Conservation (phyloP, 2,888 invertebrate genomes). For the Ischnura elegans region DNA sequence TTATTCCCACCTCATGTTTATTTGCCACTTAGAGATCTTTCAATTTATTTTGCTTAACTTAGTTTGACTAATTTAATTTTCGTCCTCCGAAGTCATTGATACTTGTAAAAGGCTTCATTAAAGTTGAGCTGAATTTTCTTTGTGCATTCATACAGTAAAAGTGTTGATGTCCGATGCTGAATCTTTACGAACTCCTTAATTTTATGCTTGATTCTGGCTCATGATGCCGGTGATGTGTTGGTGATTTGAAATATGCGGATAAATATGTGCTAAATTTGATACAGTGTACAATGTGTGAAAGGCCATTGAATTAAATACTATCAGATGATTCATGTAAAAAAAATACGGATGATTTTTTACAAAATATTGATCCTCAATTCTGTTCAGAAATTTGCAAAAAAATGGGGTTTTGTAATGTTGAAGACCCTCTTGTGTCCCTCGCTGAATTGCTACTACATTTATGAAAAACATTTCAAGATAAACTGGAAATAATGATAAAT, state of each 20-base stretch:
- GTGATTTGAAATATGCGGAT: not conserved
- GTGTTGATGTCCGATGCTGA: not conserved
- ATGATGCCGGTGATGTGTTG: constrained; percentile 9
- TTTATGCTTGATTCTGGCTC: not conserved
- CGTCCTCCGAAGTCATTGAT: too few relatives aligned
- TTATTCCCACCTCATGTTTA: not conserved
- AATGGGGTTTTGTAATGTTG: constrained; percentile 17
- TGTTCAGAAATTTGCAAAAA: constrained; percentile 13
- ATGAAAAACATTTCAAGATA: constrained; percentile 2
- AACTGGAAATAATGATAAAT: constrained; percentile 63
- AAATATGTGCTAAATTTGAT: not conserved
- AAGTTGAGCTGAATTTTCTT: too few relatives aligned
- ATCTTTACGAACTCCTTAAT: not conserved
- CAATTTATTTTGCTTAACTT: too few relatives aligned
- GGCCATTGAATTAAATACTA: not conserved
- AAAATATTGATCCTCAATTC: not conserved
- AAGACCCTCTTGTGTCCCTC: not conserved
- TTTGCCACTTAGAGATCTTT: too few relatives aligned
- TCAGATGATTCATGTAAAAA: not conserved
- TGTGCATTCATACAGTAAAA: too few relatives aligned
- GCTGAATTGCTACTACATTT: not conserved
- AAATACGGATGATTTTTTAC: not conserved
- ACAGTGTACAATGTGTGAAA: not conserved
- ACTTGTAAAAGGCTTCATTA: too few relatives aligned
- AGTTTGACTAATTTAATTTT: too few relatives aligned